Percentiles rank a stretch among this genome's conserved stretches.
Conservation (phyloP, 2,113 vertebrate species). For the Bufo gargarizans region DNA sequence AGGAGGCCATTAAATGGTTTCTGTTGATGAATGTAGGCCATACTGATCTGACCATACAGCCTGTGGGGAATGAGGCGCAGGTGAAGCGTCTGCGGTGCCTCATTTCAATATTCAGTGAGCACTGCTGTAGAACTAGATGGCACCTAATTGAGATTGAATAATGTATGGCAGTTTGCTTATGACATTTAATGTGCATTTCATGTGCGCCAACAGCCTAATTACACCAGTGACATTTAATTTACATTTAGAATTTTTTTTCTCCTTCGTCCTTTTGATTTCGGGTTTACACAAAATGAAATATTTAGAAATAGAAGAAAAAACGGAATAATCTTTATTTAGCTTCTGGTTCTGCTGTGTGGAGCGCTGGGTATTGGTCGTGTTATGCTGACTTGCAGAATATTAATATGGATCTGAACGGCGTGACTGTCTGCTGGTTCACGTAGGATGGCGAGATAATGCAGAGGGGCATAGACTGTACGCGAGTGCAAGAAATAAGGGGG, state of each 20-base stretch:
- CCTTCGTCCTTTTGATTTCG: not conserved
- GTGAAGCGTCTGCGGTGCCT: not conserved
- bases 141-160: conserved; percentile 10
- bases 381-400: conserved; percentile 10
- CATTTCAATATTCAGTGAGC: not conserved
- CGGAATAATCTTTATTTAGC: conserved; percentile 19
- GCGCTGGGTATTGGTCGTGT: not conserved
- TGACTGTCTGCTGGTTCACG: not conserved
- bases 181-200: conserved; percentile 22
- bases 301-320: conserved; percentile 27
- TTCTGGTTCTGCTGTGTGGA: not conserved
- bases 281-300: conserved; percentile 31
- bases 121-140: not conserved
- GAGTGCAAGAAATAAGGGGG: no score
- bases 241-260: not conserved
- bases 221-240: conserved; percentile 37
- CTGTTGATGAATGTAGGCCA: not conserved
- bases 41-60: not conserved
- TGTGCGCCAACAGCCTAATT: not conserved
- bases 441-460: not conserved
- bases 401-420: not conserved
- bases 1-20: not conserved
- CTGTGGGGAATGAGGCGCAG: not conserved
- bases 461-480: not conserved
- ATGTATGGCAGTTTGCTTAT: conserved; percentile 14